A percentile compares a stretch with the other conserved stretches of the same genome.
phyloP scores from a whole-genome alignment of 2,888 invertebrate species.

The Tachystola acroxantha region DNA sequence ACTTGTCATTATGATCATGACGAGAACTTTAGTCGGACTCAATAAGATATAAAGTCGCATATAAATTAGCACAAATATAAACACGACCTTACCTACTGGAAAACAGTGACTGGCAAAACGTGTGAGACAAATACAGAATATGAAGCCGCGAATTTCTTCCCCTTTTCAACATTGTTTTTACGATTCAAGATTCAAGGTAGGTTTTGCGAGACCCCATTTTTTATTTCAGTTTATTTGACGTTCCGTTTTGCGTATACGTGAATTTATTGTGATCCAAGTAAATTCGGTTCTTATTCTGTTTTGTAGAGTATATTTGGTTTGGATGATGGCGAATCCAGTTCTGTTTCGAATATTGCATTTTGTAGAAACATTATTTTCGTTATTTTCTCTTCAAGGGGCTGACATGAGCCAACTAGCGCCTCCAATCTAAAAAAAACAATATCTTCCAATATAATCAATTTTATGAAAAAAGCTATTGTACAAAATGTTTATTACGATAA shows the following conservation, averaged over 20 bases:
- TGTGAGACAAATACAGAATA: conserved; percentile 46
- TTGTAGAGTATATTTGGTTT: conserved; percentile 17
- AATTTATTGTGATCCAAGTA: conserved; percentile 37
- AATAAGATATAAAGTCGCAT: too few species aligned
- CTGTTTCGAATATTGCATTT: too few species aligned
- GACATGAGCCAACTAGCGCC: too few species aligned
- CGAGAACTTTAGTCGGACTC: too few species aligned
- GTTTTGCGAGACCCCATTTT: conserved; percentile 1
- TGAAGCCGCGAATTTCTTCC: conserved; percentile 30
- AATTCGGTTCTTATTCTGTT: conserved; percentile 26
- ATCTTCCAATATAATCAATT: too few species aligned
- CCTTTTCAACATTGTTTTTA: conserved; percentile 4
- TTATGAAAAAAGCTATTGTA: too few species aligned
- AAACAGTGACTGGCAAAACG: conserved; percentile 38
- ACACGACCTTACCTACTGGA: too few species aligned
- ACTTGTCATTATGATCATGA: too few species aligned
- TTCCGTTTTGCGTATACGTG: conserved; percentile 22
- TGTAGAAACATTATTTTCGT: too few species aligned
- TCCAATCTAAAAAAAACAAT: too few species aligned
- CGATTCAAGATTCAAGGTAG: conserved; percentile 10
- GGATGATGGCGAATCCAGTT: not conserved
- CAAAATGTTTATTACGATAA: too few species aligned
- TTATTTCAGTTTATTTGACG: conserved; percentile 24
- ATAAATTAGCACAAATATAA: not conserved
- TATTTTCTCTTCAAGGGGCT: too few species aligned